Conservation (phyloP, 2,888 invertebrate genomes). For the Slavum lentiscoides region DNA sequence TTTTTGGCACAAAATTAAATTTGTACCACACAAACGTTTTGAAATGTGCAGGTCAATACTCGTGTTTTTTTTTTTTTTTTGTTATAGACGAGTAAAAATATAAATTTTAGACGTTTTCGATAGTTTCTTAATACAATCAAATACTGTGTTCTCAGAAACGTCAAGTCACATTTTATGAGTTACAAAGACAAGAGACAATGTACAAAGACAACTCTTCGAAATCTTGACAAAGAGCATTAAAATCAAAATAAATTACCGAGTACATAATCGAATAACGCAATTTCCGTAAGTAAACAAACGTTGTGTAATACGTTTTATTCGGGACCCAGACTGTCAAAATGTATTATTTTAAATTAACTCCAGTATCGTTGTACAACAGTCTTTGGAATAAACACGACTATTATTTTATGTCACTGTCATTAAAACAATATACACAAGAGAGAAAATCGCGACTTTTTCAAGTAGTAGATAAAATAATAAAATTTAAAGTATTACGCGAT, state of each 20-base stretch:
- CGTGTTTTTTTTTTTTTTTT: too few species aligned
- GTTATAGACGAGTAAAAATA: too few species aligned
- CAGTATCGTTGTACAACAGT: not conserved
- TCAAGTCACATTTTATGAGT: not conserved
- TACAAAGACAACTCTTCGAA: not conserved
- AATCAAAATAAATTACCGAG: conserved; percentile 6
- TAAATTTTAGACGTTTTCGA: too few species aligned
- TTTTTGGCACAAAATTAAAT: too few species aligned
- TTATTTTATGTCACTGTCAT: not conserved
- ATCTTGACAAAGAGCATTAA: not conserved
- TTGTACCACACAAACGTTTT: too few species aligned
- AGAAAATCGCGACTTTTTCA: not conserved
- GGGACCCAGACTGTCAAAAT: not conserved
- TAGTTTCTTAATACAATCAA: too few species aligned
- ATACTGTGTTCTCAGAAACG: not conserved
- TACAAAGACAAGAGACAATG: not conserved
- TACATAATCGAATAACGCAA: not conserved
- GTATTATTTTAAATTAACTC: not conserved
- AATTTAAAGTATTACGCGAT: not conserved
- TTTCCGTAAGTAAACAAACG: conserved; percentile 1
- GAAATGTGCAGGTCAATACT: too few species aligned
- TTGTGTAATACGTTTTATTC: not conserved
- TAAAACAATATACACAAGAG: not conserved
- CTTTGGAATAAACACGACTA: not conserved
- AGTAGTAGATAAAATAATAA: not conserved